phyloP scores from a whole-genome alignment of 2,113 vertebrate species.

The Sminthopsis crassicaudata region DNA sequence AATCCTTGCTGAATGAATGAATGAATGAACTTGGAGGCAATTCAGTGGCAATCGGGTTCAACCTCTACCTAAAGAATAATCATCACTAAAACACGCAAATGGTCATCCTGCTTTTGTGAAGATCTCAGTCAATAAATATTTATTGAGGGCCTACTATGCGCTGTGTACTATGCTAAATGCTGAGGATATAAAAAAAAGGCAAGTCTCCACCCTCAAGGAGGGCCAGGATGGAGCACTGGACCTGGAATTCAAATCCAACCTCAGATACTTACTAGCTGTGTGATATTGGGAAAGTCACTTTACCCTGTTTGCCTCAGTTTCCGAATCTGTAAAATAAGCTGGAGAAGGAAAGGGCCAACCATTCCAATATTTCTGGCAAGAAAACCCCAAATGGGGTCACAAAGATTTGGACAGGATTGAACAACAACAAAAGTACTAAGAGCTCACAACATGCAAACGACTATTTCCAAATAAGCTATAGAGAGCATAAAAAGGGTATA shows the following conservation, averaged over 20 bases:
- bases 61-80: neutral
- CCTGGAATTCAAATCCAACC: neutral
- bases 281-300: neutral
- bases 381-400: neutral
- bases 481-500: neutral
- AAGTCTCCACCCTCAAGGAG: neutral
- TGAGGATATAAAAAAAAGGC: neutral
- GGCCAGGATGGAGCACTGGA: neutral
- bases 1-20: neutral
- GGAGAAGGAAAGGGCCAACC: neutral
- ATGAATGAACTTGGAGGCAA: neutral
- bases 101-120: neutral
- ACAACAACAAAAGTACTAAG: neutral
- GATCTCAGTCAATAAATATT: neutral
- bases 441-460: neutral
- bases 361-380: neutral
- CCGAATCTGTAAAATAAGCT: neutral
- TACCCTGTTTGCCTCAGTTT: neutral
- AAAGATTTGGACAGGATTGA: neutral
- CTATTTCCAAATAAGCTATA: neutral
- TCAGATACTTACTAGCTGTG: neutral
- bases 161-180: neutral
- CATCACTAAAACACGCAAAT: neutral
- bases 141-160: neutral
- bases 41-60: neutral